A percentile compares a stretch with the other conserved stretches of the same genome.
Conservation (phyloP, 2,797 vertebrate species). For the Amblyopsis hoosieri region DNA sequence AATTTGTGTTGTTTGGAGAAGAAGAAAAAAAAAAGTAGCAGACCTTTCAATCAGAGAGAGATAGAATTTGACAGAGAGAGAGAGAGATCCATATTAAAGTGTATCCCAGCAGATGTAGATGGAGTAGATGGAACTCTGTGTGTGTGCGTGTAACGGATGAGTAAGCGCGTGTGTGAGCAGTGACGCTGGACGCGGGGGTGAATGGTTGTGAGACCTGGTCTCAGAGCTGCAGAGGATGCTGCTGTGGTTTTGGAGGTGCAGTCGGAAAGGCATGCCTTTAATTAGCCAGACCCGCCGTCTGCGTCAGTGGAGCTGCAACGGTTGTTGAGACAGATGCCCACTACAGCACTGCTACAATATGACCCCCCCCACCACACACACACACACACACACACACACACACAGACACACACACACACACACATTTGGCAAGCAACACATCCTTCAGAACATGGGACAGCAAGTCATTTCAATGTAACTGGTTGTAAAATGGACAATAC, state of each 20-base stretch:
- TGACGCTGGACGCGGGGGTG: conserved; percentile 43
- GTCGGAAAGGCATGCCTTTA: conserved; percentile 46
- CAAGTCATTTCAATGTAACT: not conserved
- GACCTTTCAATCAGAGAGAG: no score
- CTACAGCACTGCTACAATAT: not conserved
- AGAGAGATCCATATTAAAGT: conserved; percentile 3
- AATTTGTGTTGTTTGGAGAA: no score
- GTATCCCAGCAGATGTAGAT: conserved; percentile 34
- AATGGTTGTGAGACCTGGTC: conserved; percentile 32
- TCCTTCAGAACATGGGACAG: conserved; percentile 20
- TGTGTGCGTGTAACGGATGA: not conserved
- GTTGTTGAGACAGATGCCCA: conserved; percentile 4
- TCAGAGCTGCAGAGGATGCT: conserved; percentile 35
- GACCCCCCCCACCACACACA: not conserved
- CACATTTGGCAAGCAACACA: conserved; percentile 1
- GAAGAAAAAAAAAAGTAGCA: not conserved
- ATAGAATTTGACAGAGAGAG: not conserved
- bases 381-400: not conserved
- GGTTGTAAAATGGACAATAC: conserved; percentile 39
- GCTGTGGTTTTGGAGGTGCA: conserved; percentile 52
- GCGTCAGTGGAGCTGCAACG: conserved; percentile 64
- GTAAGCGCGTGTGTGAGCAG: conserved; percentile 15
- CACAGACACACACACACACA: not conserved
- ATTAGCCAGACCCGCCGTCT: conserved; percentile 45
- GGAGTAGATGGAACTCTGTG: conserved; percentile 25